Evolutionary conservation across 2,797 vertebrate species (phyloP).

Genomic region (Scolopax rusticola): DNA sequence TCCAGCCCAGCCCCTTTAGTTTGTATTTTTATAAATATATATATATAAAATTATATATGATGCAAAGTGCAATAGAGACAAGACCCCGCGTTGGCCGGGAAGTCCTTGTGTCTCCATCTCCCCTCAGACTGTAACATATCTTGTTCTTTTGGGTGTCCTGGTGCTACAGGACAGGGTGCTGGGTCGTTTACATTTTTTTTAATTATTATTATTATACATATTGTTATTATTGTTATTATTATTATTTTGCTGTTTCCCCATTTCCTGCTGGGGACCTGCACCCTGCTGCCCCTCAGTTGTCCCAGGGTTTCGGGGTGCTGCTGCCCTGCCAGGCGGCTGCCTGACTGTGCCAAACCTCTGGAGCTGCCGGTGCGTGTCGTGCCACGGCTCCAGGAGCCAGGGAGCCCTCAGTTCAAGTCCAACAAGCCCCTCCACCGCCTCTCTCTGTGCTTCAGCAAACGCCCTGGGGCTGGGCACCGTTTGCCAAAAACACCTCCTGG

Average conservation of each 20-base stretch:
- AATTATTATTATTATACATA: neutral
- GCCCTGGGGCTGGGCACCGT: neutral
- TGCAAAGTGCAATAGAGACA: constrained; percentile 75
- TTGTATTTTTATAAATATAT: constrained; percentile 72
- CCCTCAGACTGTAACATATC: constrained; percentile 37
- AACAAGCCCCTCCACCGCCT: rapidly evolving
- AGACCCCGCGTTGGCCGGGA: constrained; percentile 20
- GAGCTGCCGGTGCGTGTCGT: neutral
- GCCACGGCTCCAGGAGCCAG: rapidly evolving
- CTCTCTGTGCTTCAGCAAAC: neutral
- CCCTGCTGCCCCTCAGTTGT: neutral
- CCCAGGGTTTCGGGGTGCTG: neutral
- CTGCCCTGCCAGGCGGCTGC: neutral
- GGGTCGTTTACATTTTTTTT: constrained; percentile 35
- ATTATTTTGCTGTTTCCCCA: constrained; percentile 10
- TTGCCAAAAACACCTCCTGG: neutral
- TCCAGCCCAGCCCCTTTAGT: constrained; percentile 53
- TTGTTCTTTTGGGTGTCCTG: constrained; percentile 44
- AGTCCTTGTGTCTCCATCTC: constrained; percentile 61
- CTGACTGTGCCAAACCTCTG: constrained; percentile 34
- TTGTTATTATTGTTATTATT: neutral
- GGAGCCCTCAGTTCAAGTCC: neutral
- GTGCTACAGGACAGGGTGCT: constrained; percentile 16
- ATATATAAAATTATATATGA: constrained; percentile 52
- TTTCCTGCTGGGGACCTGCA: neutral